Evolutionary conservation across 2,797 vertebrate genomes (phyloP).

Genomic region (Malurus leucopterus): DNA sequence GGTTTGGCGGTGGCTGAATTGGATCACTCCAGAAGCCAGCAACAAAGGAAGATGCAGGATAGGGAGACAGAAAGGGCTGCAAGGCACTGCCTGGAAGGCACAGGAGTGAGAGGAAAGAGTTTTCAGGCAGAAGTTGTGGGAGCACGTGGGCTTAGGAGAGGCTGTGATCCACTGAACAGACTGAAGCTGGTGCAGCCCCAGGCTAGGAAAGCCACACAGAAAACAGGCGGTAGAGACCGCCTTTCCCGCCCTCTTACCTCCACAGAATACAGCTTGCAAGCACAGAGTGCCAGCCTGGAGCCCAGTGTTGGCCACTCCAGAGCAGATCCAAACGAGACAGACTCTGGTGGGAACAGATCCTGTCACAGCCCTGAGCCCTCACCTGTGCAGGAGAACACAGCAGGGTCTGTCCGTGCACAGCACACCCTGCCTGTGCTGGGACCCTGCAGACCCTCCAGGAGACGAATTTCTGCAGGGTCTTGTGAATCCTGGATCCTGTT

Average conservation of each 20-base stretch:
- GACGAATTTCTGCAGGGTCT: neutral
- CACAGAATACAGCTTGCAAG: neutral
- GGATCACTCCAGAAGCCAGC: neutral
- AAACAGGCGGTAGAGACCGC: neutral
- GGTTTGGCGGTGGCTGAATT: neutral
- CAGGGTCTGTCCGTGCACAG: accelerated
- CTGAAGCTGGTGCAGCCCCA: neutral
- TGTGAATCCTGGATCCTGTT: neutral
- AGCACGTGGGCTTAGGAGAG: neutral
- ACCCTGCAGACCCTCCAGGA: neutral
- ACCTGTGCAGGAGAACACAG: accelerated
- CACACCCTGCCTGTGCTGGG: accelerated
- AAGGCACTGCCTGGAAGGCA: neutral
- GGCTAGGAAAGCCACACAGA: neutral
- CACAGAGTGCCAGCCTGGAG: neutral
- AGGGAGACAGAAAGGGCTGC: neutral
- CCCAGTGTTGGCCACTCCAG: accelerated
- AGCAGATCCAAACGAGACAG: neutral
- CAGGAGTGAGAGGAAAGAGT: neutral
- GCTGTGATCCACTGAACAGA: neutral
- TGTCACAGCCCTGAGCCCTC: accelerated
- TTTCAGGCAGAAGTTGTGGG: neutral
- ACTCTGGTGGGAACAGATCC: neutral
- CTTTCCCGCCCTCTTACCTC: neutral
- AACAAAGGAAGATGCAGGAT: neutral